Conservation (phyloP, 2,797 vertebrate genomes). For the Sternarchorhynchus goeldii region DNA sequence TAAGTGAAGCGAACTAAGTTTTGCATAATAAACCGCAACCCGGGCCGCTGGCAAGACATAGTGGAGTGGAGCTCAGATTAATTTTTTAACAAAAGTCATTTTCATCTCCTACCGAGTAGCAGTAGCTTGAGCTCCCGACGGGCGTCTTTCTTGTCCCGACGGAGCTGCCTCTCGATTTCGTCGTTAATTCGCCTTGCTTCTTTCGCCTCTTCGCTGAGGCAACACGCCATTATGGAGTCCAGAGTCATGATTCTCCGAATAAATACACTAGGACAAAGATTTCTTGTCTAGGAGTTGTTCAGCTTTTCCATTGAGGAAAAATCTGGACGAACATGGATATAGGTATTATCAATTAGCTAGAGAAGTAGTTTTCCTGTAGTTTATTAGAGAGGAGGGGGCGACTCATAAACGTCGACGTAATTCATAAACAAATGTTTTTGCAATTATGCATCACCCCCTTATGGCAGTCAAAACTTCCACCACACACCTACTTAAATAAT, state of each 20-base stretch:
- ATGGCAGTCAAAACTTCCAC: constrained; percentile 37
- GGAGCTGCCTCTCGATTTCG: constrained; percentile 92
- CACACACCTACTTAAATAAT: constrained; percentile 39
- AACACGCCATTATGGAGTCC: constrained; percentile 93
- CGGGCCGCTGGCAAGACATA: neutral
- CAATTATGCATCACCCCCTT: constrained; percentile 1
- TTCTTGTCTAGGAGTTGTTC: constrained; percentile 15
- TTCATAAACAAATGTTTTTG: constrained; percentile 14
- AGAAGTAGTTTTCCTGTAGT: constrained; percentile 16
- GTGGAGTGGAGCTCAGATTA: neutral
- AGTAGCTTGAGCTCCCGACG: constrained; percentile 90
- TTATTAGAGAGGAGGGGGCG: constrained; percentile 4
- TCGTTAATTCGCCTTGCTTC: constrained; percentile 94
- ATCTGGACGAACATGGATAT: neutral
- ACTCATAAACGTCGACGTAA: constrained; percentile 38
- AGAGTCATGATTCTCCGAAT: constrained; percentile 70
- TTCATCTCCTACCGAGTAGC: constrained; percentile 80
- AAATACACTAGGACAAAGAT: neutral
- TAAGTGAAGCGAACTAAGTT: neutral
- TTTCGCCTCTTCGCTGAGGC: constrained; percentile 95
- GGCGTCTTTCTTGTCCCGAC: constrained; percentile 87
- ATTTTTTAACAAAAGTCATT: neutral
- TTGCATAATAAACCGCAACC: constrained; percentile 37
- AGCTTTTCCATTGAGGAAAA: constrained; percentile 33
- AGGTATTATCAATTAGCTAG: neutral